phyloP scores from a whole-genome alignment of 2,888 invertebrate species.

The Limnephilus rhombicus region DNA sequence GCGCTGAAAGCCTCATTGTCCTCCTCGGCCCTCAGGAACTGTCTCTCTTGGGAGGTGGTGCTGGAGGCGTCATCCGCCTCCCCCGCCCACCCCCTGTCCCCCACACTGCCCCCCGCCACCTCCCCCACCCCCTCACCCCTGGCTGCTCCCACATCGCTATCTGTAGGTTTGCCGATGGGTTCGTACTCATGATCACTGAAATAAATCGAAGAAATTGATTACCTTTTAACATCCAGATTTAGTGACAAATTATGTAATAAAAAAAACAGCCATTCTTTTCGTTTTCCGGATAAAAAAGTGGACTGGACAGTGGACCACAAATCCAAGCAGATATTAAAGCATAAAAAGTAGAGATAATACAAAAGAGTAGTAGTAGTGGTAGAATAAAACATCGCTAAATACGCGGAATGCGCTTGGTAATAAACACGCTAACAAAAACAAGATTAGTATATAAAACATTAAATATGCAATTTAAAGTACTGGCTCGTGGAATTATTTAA shows the following conservation, averaged over 20 bases:
- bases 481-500: too few species aligned
- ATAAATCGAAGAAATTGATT: conserved; percentile 71
- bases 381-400: too few species aligned
- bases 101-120: conserved; percentile 50
- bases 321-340: too few species aligned
- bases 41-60: conserved; percentile 75
- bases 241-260: too few species aligned
- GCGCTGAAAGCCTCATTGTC: conserved; percentile 71
- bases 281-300: background rate
- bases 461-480: too few species aligned
- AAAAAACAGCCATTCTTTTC: background rate
- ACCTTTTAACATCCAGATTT: background rate
- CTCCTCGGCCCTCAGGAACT: conserved; percentile 71
- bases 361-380: too few species aligned
- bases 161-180: conserved; percentile 84
- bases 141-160: conserved; percentile 26
- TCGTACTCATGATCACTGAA: conserved; percentile 95
- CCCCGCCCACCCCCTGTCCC: conserved; percentile 68
- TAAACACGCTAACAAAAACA: too few species aligned
- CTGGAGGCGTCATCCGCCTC: conserved; percentile 77
- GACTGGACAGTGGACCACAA: too few species aligned
- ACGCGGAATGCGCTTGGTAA: too few species aligned
- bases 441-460: too few species aligned
- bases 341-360: too few species aligned
- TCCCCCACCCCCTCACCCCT: background rate